Evolutionary conservation across 2,797 vertebrate genomes (phyloP).

Genomic region (Hyperoplus lanceolatus): DNA sequence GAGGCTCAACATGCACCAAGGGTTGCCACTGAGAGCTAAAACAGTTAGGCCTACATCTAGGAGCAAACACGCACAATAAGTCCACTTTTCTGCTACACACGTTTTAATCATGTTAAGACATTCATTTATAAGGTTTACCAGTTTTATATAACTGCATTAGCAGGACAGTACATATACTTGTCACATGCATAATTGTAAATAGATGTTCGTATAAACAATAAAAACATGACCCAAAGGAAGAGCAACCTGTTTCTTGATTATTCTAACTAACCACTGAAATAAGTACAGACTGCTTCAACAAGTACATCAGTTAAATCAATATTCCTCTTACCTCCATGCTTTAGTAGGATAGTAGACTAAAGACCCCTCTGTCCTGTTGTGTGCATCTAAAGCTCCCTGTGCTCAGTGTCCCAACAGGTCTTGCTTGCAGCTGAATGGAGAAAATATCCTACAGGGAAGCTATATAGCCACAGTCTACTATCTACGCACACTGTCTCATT

Average conservation of each 20-base stretch:
- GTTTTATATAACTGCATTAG: neutral
- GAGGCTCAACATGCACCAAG: neutral
- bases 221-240: neutral
- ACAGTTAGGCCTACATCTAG: neutral
- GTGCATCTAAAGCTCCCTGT: neutral
- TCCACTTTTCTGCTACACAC: neutral
- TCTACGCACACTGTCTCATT: constrained; percentile 62
- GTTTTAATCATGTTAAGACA: neutral
- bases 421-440: constrained; percentile 29
- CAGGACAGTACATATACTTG: neutral
- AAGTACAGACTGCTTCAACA: neutral
- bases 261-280: neutral
- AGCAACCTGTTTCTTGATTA: neutral
- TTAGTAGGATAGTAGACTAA: constrained; percentile 9
- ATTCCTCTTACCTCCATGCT: constrained; percentile 76
- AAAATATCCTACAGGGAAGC: constrained; percentile 25
- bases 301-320: constrained; percentile 10
- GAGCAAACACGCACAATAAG: neutral
- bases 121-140: neutral
- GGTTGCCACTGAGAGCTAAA: neutral
- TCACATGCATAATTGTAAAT: neutral
- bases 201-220: neutral
- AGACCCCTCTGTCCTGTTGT: constrained; percentile 1
- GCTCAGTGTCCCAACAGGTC: neutral
- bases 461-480: constrained; percentile 59